phyloP scores from a whole-genome alignment of 2,797 vertebrate species.

The Chelon auratus region DNA sequence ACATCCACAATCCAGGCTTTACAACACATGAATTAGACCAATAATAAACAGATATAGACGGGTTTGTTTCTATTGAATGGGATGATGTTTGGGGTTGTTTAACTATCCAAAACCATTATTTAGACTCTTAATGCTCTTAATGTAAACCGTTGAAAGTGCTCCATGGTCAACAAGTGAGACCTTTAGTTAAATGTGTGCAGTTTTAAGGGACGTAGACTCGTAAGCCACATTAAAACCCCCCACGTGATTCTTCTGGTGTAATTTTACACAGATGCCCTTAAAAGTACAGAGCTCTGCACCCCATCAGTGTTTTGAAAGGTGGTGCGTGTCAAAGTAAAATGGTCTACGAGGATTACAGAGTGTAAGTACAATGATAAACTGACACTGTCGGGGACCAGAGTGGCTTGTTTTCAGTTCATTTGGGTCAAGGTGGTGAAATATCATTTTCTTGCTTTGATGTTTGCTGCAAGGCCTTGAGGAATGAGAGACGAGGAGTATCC shows the following conservation, averaged over 20 bases:
- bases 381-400: conserved; percentile 24
- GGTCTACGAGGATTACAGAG: conserved; percentile 1
- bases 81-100: conserved; percentile 3
- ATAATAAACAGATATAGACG: not conserved
- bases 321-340: too few species aligned
- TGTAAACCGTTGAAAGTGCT: not conserved
- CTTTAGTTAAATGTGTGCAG: not conserved
- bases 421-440: conserved; percentile 45
- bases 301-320: too few species aligned
- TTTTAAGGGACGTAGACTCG: too few species aligned
- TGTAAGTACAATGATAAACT: not conserved
- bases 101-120: not conserved
- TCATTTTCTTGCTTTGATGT: conserved; percentile 40
- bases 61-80: not conserved
- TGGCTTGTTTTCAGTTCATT: conserved; percentile 48
- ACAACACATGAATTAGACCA: not conserved
- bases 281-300: too few species aligned
- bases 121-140: not conserved
- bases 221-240: too few species aligned
- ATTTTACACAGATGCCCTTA: too few species aligned
- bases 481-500: conserved; percentile 49
- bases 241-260: too few species aligned
- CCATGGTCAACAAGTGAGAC: conserved; percentile 8
- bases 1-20: not conserved
- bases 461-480: conserved; percentile 49